Base-by-base conservation (phyloP, 1,140 invertebrate species). In the Oedothorax gibbosus region DNA sequence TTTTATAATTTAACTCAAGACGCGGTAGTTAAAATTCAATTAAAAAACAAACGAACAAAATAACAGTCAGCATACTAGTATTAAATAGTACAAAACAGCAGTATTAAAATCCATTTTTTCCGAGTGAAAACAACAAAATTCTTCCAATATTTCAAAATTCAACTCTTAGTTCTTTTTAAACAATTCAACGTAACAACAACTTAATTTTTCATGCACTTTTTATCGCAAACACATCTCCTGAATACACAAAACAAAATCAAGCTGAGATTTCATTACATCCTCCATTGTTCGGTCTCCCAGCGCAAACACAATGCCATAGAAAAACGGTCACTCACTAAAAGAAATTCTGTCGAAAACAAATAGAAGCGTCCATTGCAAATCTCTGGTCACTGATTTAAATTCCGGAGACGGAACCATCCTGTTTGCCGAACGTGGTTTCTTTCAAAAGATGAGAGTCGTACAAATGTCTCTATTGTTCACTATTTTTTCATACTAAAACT, bases 381-480 rank as follows among this genome's bases (percentile, higher is more conserved):
- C 35, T 20, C 18, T 8, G 51, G 7, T 15, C 18, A 15, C n/a
- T 79, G 77, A 79, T 68, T 79, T 79, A 56, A 68, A 79, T 79
- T 79, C 77, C 51, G 62, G 9, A n/a, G 9, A 18, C 49, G 77
- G 35, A 68, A 49, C 62, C n/a, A 21, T 56, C 49, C 54, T 79
- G 77, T 79, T 79, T 79, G 53, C 51, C n/a, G 77, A 79, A 79
- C 77, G 77, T 79, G 77, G 35, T 54, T 79, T n/a, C 4, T 53
- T 66, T 54, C 64, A 79, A 68, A 54, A 53, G 18, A 49, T 54
- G 75, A 79, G 56, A 79, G 77, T 79, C 77, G 15, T 79, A 68
- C 77, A 79, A 79, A 79, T 79, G 77, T 79, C 65, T 79, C 77
- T 79, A 79, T 79, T 79, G 77, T 79, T 79, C 77, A 20, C 51